These are phyloP conservation scores for Aphelenchoides besseyi DNA, from an alignment of 1,140 invertebrate genomes.

Conservation along the genomic window DNA sequence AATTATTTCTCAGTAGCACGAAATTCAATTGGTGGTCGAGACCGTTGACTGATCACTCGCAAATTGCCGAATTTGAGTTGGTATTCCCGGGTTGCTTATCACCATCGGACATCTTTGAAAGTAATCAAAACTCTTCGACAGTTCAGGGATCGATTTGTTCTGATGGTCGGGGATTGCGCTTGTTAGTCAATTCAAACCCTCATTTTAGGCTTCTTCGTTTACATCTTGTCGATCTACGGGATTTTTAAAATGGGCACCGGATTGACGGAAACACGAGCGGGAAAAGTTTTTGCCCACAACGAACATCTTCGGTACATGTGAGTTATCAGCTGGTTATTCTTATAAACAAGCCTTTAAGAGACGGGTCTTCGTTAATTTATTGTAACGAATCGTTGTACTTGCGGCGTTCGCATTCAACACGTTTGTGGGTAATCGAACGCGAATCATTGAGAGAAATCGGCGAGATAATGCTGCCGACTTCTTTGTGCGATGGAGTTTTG, in stretches of 20 bases:
- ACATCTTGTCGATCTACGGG: slow-evolving; percentile 53
- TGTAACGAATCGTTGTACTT: slow-evolving; percentile 58
- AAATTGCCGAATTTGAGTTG: slow-evolving; percentile 39
- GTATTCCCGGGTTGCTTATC: slow-evolving; percentile 33
- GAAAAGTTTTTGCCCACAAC: slow-evolving; percentile 55
- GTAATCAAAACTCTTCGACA: slow-evolving; percentile 12
- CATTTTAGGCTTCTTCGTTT: slow-evolving; percentile 49
- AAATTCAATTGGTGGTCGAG: slow-evolving; percentile 16
- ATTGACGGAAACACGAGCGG: slow-evolving; percentile 50
- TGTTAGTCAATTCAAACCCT: no score
- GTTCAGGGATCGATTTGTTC: slow-evolving; percentile 31
- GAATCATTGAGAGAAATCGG: slow-evolving; percentile 57
- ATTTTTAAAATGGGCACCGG: slow-evolving; percentile 59
- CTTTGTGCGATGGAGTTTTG: slow-evolving; percentile 48
- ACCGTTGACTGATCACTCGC: slow-evolving; percentile 29
- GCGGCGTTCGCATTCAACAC: slow-evolving; percentile 51
- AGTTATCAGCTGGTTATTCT: neutral
- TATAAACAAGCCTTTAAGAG: slow-evolving; percentile 23
- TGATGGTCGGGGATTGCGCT: slow-evolving; percentile 26
- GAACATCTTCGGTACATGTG: slow-evolving; percentile 32
- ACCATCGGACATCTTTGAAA: slow-evolving; percentile 9
- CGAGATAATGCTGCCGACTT: slow-evolving; percentile 53
- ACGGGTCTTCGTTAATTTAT: slow-evolving; percentile 44
- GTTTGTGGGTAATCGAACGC: slow-evolving; percentile 56
- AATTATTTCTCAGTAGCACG: neutral